These are phyloP conservation scores for Geodia barretti DNA, from an alignment of 37 sponge, comb jelly and placozoan genomes.

Conservation along the genomic window DNA sequence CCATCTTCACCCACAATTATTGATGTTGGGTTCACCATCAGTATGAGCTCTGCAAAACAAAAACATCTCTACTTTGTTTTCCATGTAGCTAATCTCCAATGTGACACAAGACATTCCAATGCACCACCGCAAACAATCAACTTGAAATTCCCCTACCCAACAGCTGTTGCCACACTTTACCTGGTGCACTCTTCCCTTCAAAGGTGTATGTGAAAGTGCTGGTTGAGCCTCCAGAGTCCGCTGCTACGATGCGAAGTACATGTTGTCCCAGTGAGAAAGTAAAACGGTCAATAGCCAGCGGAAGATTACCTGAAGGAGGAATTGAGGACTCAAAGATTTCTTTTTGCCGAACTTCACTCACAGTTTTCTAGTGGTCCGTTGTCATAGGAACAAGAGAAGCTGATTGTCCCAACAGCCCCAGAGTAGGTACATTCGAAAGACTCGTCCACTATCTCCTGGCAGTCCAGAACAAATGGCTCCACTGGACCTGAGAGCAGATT, in stretches of 20 bases:
- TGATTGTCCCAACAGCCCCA: no score
- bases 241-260: background rate
- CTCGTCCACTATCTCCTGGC: background rate
- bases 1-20: background rate
- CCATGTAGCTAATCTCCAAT: no score
- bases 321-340: no score
- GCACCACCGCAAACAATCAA: no score
- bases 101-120: no score
- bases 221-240: background rate
- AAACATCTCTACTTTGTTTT: no score
- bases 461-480: background rate
- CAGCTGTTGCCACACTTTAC: background rate
- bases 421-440: background rate
- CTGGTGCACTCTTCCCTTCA: background rate
- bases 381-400: no score
- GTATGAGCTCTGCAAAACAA: background rate
- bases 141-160: background rate
- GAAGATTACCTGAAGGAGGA: no score
- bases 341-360: no score
- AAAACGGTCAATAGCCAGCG: no score
- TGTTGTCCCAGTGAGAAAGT: background rate
- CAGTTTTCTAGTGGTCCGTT: no score
- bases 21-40: background rate
- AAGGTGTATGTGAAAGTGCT: background rate
- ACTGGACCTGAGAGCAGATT: background rate